phyloP scores from a whole-genome alignment of 2,113 vertebrate species.

The Paradoxurus hermaphroditus region DNA sequence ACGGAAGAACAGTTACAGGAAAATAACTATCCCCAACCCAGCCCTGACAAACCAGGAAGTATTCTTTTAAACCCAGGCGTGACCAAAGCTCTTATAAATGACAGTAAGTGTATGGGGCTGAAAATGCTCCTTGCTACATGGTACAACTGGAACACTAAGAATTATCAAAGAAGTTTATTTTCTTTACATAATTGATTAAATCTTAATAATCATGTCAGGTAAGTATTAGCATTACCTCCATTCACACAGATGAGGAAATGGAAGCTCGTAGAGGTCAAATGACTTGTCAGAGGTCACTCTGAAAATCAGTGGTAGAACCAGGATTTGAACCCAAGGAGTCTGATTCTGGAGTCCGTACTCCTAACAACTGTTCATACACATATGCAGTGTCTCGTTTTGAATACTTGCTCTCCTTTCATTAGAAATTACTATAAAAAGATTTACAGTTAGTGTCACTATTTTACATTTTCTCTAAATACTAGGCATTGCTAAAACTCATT shows the following conservation, averaged over 20 bases:
- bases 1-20: constrained; percentile 82
- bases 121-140: neutral
- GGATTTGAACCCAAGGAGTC: neutral
- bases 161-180: neutral
- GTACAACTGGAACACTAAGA: neutral
- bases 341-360: neutral
- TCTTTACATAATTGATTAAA: neutral
- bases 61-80: constrained; percentile 77
- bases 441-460: neutral
- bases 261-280: neutral
- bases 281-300: neutral
- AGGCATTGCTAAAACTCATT: neutral
- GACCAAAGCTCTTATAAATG: constrained; percentile 16
- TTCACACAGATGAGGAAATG: neutral
- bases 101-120: constrained; percentile 42
- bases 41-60: constrained; percentile 81
- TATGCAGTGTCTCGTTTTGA: neutral
- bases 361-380: neutral
- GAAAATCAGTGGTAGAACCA: neutral
- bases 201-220: neutral
- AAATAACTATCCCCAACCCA: constrained; percentile 83
- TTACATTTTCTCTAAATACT: neutral
- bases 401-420: neutral
- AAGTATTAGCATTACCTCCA: neutral
- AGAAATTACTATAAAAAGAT: neutral